Conservation (phyloP, 2,888 invertebrate species). For the Dioctria rufipes region DNA sequence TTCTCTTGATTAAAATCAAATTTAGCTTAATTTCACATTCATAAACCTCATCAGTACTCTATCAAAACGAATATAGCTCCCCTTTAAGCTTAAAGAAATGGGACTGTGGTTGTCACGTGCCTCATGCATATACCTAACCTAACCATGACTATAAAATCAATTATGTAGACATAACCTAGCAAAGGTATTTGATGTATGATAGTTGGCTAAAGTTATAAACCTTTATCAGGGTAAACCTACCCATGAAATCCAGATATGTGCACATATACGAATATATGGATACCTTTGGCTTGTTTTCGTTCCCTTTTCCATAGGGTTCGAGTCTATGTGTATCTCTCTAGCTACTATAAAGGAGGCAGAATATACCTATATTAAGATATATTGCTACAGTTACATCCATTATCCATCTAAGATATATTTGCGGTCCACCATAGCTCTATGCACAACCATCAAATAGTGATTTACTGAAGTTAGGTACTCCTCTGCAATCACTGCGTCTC, state of each 20-base stretch:
- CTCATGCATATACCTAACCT: conserved; percentile 34
- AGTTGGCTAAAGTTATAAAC: conserved; percentile 57
- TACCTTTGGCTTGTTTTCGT: not conserved
- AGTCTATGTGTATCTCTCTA: not conserved
- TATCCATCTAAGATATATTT: conserved; percentile 58
- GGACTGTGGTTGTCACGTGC: conserved; percentile 34
- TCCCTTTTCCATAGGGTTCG: conserved; percentile 29
- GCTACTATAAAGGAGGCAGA: not conserved
- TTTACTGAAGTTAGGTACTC: conserved; percentile 54
- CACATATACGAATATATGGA: not conserved
- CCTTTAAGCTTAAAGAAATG: conserved; percentile 42
- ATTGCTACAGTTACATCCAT: conserved; percentile 54
- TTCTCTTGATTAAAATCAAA: too few relatives aligned
- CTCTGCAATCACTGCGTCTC: conserved; percentile 32
- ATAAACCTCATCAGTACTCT: too few relatives aligned
- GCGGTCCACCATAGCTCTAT: conserved; percentile 55
- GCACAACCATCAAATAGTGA: conserved; percentile 59
- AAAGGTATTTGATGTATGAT: conserved; percentile 60
- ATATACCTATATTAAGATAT: conserved; percentile 54
- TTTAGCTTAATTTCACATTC: too few relatives aligned
- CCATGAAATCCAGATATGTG: conserved; percentile 32
- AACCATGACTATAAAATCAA: conserved; percentile 59
- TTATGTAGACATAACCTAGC: conserved; percentile 59
- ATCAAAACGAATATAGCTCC: conserved; percentile 19
- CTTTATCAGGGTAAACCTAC: conserved; percentile 47